Percentiles rank a stretch among this genome's conserved stretches.
Conservation (phyloP, 2,888 invertebrate genomes). For the Piscicola geometra region DNA sequence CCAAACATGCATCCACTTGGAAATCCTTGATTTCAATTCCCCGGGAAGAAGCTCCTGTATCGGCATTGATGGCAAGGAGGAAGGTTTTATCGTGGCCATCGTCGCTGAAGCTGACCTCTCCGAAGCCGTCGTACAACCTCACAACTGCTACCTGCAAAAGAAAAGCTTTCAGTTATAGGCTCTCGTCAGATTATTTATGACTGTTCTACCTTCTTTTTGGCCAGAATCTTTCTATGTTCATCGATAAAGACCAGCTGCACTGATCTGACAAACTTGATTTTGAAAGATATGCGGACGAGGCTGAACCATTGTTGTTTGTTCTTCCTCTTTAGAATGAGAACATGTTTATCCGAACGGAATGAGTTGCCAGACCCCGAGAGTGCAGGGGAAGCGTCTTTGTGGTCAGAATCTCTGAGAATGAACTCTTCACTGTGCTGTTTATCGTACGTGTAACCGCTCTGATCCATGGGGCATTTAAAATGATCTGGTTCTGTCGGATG, state of each 20-base stretch:
- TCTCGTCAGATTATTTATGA: background rate
- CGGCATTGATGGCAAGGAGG: background rate
- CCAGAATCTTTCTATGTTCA: background rate
- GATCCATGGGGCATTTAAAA: background rate
- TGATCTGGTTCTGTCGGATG: too few species aligned
- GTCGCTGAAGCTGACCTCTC: too few species aligned
- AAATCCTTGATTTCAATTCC: background rate
- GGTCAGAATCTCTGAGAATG: background rate
- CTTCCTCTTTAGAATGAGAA: slow-evolving; percentile 11
- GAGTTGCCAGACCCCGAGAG: background rate
- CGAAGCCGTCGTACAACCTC: too few species aligned
- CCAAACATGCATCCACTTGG: background rate
- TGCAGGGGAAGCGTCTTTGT: background rate
- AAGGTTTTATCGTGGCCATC: background rate
- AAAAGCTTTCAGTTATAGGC: background rate
- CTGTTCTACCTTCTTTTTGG: background rate
- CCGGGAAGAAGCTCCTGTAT: background rate
- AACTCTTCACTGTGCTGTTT: background rate
- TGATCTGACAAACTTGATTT: background rate
- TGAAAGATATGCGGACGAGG: background rate
- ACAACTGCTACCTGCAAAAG: too few species aligned
- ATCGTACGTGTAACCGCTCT: background rate
- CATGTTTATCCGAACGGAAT: background rate
- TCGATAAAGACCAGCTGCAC: slow-evolving; percentile 19
- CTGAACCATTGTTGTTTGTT: slow-evolving; percentile 14